Evolutionary conservation across 2,797 vertebrate genomes (phyloP).

Genomic region (Australoheros facetus): DNA sequence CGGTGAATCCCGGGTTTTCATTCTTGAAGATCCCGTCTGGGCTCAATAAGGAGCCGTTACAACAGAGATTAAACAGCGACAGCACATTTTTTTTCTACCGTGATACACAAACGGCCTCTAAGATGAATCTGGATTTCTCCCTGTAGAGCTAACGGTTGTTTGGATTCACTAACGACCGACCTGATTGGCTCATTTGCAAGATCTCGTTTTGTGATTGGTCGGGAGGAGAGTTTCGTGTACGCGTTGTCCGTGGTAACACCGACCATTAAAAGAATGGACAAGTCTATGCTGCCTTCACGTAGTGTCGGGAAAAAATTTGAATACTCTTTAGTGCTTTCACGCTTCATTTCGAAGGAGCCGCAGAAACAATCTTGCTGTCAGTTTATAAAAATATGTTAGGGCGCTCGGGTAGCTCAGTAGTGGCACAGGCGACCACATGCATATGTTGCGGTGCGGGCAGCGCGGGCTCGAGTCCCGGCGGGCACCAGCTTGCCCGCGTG

Average conservation of each 20-base stretch:
- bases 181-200: constrained; percentile 83
- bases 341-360: neutral
- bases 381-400: neutral
- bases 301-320: too few relatives aligned
- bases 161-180: neutral
- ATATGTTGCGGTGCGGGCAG: too few relatives aligned
- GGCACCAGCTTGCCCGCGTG: too few relatives aligned
- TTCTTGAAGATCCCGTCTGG: constrained; percentile 46
- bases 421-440: too few relatives aligned
- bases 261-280: neutral
- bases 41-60: fast-evolving
- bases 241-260: constrained; percentile 56
- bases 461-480: too few relatives aligned
- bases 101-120: neutral
- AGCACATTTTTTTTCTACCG: fast-evolving
- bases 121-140: constrained; percentile 38
- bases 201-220: constrained; percentile 71
- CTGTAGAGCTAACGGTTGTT: constrained; percentile 5
- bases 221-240: neutral
- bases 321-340: neutral
- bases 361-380: neutral
- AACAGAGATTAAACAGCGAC: fast-evolving
- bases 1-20: constrained; percentile 87
- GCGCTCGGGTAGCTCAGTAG: too few relatives aligned
- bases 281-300: neutral